Evolutionary conservation across 23 tunicate genomes (phyloP).

Genomic region (Pegea sp.): DNA sequence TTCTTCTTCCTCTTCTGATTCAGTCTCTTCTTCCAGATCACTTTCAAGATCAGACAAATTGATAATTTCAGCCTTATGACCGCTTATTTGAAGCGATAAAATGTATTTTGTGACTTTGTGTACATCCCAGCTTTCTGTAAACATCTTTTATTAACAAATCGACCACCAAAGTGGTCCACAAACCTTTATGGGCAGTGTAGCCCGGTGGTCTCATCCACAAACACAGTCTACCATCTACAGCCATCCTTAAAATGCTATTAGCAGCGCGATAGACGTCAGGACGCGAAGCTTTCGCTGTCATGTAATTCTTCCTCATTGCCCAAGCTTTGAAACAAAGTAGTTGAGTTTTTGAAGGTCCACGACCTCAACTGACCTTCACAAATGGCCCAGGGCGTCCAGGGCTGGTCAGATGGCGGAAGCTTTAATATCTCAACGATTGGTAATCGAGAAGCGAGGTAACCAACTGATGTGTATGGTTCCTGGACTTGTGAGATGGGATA

Average conservation of each 20-base stretch:
- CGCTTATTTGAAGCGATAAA: too few species aligned
- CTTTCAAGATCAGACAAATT: not conserved
- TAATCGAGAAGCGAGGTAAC: conserved; percentile 58
- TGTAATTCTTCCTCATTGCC: conserved; percentile 50
- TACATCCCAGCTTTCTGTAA: too few species aligned
- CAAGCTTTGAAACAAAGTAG: conserved; percentile 17
- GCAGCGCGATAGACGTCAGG: conserved; percentile 95
- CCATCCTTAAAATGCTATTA: conserved; percentile 66
- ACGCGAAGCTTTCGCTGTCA: conserved; percentile 52
- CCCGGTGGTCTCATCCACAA: conserved; percentile 70
- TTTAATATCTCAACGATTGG: conserved; percentile 38
- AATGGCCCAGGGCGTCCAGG: conserved; percentile 91
- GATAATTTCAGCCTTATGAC: too few species aligned
- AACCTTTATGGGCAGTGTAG: conserved; percentile 32
- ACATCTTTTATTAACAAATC: not conserved
- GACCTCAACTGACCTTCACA: conserved; percentile 29
- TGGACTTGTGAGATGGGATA: conserved; percentile 86
- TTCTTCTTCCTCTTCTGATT: conserved; percentile 4
- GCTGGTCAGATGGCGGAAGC: conserved; percentile 8
- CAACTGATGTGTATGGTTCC: conserved; percentile 91
- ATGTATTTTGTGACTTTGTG: too few species aligned
- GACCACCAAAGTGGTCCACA: not conserved
- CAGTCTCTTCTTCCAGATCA: not conserved
- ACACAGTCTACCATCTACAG: conserved; percentile 77
- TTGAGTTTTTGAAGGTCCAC: not conserved